Percentiles rank a stretch among this genome's conserved stretches.
These are phyloP conservation scores for Eubasilissa splendida DNA, from an alignment of 2,888 invertebrate species.

Conservation along the genomic window DNA sequence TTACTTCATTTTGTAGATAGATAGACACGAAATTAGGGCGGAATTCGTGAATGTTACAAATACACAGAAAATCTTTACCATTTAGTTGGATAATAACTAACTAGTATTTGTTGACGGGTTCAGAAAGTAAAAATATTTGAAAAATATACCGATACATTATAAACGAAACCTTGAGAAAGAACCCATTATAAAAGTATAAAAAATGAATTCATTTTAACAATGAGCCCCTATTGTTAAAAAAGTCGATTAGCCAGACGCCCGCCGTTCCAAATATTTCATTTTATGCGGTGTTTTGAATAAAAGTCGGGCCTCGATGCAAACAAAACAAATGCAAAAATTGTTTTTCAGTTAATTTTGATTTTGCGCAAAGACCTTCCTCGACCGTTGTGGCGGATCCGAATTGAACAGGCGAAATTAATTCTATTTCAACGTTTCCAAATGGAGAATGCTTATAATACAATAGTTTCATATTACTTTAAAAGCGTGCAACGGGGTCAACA, in stretches of 20 bases:
- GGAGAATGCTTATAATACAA: neutral
- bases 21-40: too few relatives aligned
- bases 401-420: constrained; percentile 13
- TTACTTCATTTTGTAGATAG: too few relatives aligned
- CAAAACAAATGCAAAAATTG: neutral
- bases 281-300: constrained; percentile 9
- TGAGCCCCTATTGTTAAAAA: neutral
- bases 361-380: constrained; percentile 2
- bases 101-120: too few relatives aligned
- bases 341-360: constrained; percentile 15
- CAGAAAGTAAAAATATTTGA: too few relatives aligned
- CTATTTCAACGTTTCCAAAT: constrained; percentile 5
- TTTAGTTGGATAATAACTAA: too few relatives aligned
- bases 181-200: too few relatives aligned
- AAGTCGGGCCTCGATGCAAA: neutral
- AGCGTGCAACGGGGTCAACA: too few relatives aligned
- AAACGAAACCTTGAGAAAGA: too few relatives aligned
- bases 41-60: too few relatives aligned
- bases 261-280: neutral
- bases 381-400: neutral
- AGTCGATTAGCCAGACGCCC: neutral
- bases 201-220: too few relatives aligned
- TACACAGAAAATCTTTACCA: too few relatives aligned
- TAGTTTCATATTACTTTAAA: constrained; percentile 3
- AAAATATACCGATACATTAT: too few relatives aligned